phyloP scores from a whole-genome alignment of 2,888 invertebrate species.

The Phlogophora meticulosa region DNA sequence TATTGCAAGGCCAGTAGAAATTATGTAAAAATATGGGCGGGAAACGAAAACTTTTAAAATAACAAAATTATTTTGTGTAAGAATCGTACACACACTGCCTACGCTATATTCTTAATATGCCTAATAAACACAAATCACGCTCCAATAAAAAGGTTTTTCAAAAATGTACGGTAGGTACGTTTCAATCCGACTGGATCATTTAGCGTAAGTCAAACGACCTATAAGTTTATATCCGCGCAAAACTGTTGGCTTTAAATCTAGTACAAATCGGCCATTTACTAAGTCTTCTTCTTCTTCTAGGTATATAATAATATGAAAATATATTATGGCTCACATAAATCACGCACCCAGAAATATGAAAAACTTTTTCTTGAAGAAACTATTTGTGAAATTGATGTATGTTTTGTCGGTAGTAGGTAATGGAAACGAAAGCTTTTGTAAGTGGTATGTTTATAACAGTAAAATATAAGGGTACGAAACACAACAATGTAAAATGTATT shows the following conservation, averaged over 20 bases:
- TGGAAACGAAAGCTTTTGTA: slow-evolving; percentile 17
- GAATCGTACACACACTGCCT: neutral
- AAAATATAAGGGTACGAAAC: neutral
- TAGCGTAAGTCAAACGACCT: slow-evolving; percentile 10
- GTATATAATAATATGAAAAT: slow-evolving; percentile 41
- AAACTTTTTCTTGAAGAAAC: slow-evolving; percentile 33
- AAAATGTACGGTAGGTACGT: neutral
- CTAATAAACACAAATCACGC: slow-evolving; percentile 11
- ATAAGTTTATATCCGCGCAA: slow-evolving; percentile 10
- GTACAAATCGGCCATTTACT: slow-evolving; percentile 51
- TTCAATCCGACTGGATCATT: slow-evolving; percentile 20
- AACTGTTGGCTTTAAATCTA: slow-evolving; percentile 50
- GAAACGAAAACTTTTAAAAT: slow-evolving; percentile 14
- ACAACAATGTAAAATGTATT: no score
- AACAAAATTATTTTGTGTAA: slow-evolving; percentile 29
- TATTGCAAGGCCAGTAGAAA: slow-evolving; percentile 12
- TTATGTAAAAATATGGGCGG: neutral
- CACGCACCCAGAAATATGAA: slow-evolving; percentile 10
- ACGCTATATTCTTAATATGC: slow-evolving; percentile 5
- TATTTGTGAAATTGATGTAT: slow-evolving; percentile 50
- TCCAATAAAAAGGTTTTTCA: slow-evolving; percentile 5
- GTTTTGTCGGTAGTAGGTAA: slow-evolving; percentile 10
- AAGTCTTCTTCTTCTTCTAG: slow-evolving; percentile 37
- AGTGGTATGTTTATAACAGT: slow-evolving; percentile 14
- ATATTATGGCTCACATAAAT: slow-evolving; percentile 52